Evolutionary conservation across 2,888 invertebrate genomes (phyloP).

Genomic region (Agrochola litura): DNA sequence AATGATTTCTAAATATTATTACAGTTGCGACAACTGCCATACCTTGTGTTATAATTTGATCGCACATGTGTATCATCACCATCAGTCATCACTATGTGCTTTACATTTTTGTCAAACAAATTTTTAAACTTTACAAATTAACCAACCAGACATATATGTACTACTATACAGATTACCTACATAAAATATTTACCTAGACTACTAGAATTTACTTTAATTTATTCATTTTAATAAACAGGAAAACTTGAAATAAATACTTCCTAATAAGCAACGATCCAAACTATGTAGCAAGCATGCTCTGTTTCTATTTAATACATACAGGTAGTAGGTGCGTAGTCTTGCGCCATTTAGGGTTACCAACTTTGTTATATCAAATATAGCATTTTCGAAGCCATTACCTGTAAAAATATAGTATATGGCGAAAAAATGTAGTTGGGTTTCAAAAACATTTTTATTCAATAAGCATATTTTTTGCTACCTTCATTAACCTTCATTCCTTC

Average conservation of each 20-base stretch:
- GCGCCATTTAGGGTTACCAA: background rate
- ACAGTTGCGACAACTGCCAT: conserved; percentile 12
- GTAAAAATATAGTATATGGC: too few relatives aligned
- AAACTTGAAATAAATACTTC: background rate
- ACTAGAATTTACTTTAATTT: background rate
- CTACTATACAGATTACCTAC: background rate
- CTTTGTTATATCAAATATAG: too few relatives aligned
- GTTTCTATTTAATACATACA: background rate
- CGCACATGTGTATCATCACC: conserved; percentile 6
- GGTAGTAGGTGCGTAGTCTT: background rate
- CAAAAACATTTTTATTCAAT: too few relatives aligned
- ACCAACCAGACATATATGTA: too few relatives aligned
- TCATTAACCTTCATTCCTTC: too few relatives aligned
- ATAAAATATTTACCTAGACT: background rate
- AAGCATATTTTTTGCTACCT: too few relatives aligned
- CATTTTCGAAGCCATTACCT: too few relatives aligned
- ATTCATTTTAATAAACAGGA: background rate
- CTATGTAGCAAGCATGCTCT: background rate
- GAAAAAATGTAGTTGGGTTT: too few relatives aligned
- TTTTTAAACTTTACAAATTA: background rate
- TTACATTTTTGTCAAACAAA: conserved; percentile 41
- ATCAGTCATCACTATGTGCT: conserved; percentile 9
- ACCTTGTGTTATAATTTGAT: conserved; percentile 1
- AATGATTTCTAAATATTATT: conserved; percentile 29
- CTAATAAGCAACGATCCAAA: background rate